Conservation (phyloP, 1,140 invertebrate genomes). For the Platorchestia sp. region DNA sequence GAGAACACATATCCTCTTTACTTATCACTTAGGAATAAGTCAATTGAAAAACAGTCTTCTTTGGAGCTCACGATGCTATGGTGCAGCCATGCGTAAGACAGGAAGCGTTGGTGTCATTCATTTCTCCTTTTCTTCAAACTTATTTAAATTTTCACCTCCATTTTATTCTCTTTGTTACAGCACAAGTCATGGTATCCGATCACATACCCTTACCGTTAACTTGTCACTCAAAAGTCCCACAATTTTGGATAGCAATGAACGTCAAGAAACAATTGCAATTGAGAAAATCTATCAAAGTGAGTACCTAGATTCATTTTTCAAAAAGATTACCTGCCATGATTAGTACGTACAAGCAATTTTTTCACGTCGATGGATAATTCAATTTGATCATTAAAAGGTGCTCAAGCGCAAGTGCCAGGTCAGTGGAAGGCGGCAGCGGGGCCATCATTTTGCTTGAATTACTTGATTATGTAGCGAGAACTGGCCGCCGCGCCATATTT, state of each 20-base stretch:
- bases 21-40: too few relatives aligned
- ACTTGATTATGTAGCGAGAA: constrained; percentile 5
- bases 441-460: background rate
- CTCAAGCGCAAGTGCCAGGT: background rate
- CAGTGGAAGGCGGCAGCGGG: background rate
- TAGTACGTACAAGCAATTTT: background rate
- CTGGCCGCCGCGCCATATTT: background rate
- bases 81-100: background rate
- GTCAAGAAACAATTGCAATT: background rate
- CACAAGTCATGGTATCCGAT: background rate
- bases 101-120: background rate
- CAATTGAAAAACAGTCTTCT: too few relatives aligned
- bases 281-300: background rate
- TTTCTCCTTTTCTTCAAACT: background rate
- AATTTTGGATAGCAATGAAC: background rate
- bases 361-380: background rate
- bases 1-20: too few relatives aligned
- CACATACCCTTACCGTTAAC: background rate
- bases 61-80: too few relatives aligned
- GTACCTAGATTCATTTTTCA: background rate
- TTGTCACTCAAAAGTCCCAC: background rate
- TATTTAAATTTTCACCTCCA: background rate
- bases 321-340: background rate
- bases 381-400: background rate
- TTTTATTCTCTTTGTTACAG: background rate